Evolutionary conservation across 2,113 vertebrate species (phyloP), one percentile per base, ranked within the genome.

Genomic region (Montifringilla adamsi): DNA sequence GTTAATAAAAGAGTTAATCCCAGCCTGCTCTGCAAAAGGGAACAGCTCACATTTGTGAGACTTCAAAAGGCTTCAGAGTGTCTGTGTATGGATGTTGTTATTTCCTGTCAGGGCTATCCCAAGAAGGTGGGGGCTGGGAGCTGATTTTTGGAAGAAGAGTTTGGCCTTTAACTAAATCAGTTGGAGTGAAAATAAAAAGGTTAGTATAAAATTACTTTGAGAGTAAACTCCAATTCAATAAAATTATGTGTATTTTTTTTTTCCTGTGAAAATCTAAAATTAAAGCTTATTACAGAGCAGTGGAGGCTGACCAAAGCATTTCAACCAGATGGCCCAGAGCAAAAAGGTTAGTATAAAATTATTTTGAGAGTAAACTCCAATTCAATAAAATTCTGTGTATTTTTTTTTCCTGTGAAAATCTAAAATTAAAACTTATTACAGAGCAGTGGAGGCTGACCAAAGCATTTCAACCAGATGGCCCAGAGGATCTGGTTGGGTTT

Each of bases 1-100:
- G 75, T 87, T 82, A 87, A 85, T 89, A 53, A 89, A 94, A 82
- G 52, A 89, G 67, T 79, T 94, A 87, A 76, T 85, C 82, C 58
- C 2, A 6, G 69, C 33, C 62, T 87, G n/a, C 49, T 58, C 56
- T 55, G 60, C n/a, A 44, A 44, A 84, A 81, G 46, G 64, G 66
- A 85, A 15, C 67, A 49, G 63, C 37, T 94, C 58, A 58, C 39
- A 41, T 55, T 68, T 37, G 41, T 68, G 88, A 69, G 28, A 79
- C 62, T 90, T 91, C 73, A 78, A 70, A 96, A 84, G 84, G 43
- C 73, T 91, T 59, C 2, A 5, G 55, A 63, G 73, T 39, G 39
- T 68, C 43, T 60, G 67, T 50, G 43, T 35, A 41, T 55, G 81
- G 73, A 46, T 67, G 69, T 37, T 74, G 46, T 30, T 80, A 63